Base-by-base conservation (phyloP, 2,113 vertebrate genomes). In the Pycnonotus jocosus region DNA sequence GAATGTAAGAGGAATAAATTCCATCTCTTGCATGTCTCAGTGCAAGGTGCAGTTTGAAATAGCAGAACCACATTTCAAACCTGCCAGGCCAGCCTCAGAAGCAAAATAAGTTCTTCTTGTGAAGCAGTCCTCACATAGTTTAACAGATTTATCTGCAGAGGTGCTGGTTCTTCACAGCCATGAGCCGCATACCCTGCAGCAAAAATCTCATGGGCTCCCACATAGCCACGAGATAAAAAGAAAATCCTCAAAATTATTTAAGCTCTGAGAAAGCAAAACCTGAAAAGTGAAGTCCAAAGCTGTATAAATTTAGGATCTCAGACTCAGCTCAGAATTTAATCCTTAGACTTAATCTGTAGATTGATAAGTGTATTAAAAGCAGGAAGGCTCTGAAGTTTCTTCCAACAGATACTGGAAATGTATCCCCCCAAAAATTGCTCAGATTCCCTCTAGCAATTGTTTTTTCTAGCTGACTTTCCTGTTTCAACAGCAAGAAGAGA, bases 401-500 rank as follows among this genome's bases (percentile, higher is more conserved):
- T 82, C 20, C 60, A 7, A 57, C 21, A 76, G 13, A 47, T 37
- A 73, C 31, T 84, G 31, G 15, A 82, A 86, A 69, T 7, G 8
- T 82, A 51, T 23, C 10, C 27, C 12, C 35, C 12, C 54, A 71
- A 77, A n/a, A 57, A 10, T 27, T 76, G 24, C 38, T 86, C 50
- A 7, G 24, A 54, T 80, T 83, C 45, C 56, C 50, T 18, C n/a
- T 64, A 25, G 38, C 10, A 11, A 57, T 60, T 88, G 11, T 51
- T 76, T 85, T 92, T 90, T 86, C 47, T 66, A 51, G 28, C 6
- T 90, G 60, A 72, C 45, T 95, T 92, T 72, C 69, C 50, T 74
- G 53, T 77, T 95, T 70, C 62, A 84, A 57, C 22, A 88, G 33
- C 45, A 94, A 93, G 69, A 81, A 71, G 79, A 93, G 94, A 93